phyloP scores from a whole-genome alignment of 2,113 vertebrate species.

The Calonectris borealis region DNA sequence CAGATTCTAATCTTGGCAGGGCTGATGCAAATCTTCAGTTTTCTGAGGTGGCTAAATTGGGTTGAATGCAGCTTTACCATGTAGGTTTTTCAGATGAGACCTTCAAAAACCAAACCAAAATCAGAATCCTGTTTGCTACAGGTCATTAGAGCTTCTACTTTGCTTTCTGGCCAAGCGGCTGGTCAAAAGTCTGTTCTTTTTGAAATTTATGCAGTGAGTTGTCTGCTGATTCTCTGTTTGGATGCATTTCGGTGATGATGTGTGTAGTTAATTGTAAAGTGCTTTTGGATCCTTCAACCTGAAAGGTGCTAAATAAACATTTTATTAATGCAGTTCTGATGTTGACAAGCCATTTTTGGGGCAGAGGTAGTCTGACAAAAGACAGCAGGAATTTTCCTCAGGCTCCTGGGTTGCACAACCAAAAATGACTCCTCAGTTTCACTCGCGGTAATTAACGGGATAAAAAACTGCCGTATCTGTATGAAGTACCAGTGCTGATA shows the following conservation, averaged over 20 bases:
- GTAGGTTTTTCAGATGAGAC: background rate
- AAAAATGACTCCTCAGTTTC: background rate
- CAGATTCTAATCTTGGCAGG: conserved; percentile 35
- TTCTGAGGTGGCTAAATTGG: background rate
- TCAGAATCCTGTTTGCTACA: background rate
- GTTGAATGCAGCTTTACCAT: background rate
- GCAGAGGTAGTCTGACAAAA: conserved; percentile 6
- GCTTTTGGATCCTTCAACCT: conserved; percentile 53
- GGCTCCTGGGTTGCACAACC: background rate
- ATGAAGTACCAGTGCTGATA: background rate
- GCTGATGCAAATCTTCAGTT: conserved; percentile 2
- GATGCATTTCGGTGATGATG: conserved; percentile 42
- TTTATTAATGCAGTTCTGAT: conserved; percentile 55
- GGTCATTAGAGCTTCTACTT: background rate
- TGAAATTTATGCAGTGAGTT: background rate
- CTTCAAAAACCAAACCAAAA: background rate
- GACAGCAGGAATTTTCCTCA: background rate
- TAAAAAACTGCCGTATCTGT: background rate
- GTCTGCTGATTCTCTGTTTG: conserved; percentile 38
- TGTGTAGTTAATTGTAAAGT: conserved; percentile 57
- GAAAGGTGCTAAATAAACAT: conserved; percentile 73
- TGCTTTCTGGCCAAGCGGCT: background rate
- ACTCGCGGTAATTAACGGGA: background rate
- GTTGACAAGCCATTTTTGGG: conserved; percentile 39
- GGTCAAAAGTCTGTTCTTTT: background rate